phyloP scores from a whole-genome alignment of 2,113 vertebrate species.

The Nothocercus nigrocapillus region DNA sequence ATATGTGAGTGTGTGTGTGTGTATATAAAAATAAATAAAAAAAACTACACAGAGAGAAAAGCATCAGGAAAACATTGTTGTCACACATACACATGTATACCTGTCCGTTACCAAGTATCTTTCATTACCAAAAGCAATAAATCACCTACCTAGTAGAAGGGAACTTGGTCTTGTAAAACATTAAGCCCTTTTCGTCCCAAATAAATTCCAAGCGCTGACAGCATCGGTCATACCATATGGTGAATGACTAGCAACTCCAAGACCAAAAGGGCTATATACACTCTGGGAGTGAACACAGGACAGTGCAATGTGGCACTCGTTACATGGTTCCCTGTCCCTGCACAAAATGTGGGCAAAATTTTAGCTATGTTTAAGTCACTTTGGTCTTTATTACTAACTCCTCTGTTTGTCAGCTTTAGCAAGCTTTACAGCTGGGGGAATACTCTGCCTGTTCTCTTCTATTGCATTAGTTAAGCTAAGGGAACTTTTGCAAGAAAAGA shows the following conservation, averaged over 20 bases:
- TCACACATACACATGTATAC: not conserved
- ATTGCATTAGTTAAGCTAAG: not conserved
- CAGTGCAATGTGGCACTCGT: not conserved
- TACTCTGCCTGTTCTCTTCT: not conserved
- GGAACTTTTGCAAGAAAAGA: not conserved
- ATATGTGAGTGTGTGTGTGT: too few species aligned
- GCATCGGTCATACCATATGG: not conserved
- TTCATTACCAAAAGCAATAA: not conserved
- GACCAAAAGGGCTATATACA: not conserved
- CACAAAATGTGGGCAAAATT: conserved; percentile 10
- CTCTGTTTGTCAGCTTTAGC: not conserved
- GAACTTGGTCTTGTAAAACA: not conserved
- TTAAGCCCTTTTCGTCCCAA: not conserved
- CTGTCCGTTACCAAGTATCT: not conserved
- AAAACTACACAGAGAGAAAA: not conserved
- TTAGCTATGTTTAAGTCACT: not conserved
- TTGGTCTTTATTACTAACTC: not conserved
- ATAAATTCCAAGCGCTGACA: not conserved
- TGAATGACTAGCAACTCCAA: not conserved
- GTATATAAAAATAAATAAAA: not conserved
- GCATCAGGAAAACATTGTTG: not conserved
- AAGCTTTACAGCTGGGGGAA: not conserved
- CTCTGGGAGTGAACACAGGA: not conserved
- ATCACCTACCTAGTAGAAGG: not conserved
- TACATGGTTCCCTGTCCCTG: not conserved